Evolutionary conservation across 2,888 invertebrate species (phyloP), one percentile per base, ranked within the genome.

Genomic region (Ophraella communa): DNA sequence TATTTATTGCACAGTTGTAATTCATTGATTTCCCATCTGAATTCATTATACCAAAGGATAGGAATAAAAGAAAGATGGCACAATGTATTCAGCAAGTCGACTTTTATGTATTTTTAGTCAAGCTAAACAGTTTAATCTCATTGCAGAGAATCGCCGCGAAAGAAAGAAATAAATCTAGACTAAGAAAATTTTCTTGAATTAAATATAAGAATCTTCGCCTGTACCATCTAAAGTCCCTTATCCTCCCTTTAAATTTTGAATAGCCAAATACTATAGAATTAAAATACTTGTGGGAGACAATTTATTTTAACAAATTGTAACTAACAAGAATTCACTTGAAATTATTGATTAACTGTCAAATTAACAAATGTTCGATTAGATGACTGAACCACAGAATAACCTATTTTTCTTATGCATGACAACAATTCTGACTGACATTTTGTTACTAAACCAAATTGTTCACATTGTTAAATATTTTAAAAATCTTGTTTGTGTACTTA

Each of bases 1-100:
- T 69, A 69, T 66, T 69, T 69, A 66, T 69, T 65, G 64, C 62
- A 55, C 62, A 33, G 61, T 44, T 58, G 62, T 64, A 62, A 67
- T 67, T 62, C 66, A 69, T 66, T 66, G 64, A 64, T 63, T 61
- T 58, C 64, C 58, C 52, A 60, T 60, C 60, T 60, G 60, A 60
- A 53, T 60, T 60, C 42, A 60, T 60, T 60, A 60, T 42, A 39
- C 52, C 7, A 2, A 3, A 52, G 52, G 44, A 49, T n/a, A 35
- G 39, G 54, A 14, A 51, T 51, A 8, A 51, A 27, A 51, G 49
- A 27, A 51, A 27, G 23, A 51, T 51, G 27, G 23, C 17, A 17
- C 27, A 51, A 27, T 51, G 17, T 51, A 51, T 51, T 27, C 49
- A n/a, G 14, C 10, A 27, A 51, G 49, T 14, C 17, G 49, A 27